Evolutionary conservation across 2,113 vertebrate genomes (phyloP), one percentile per base, ranked within the genome.

Genomic region (Gopherus flavomarginatus): DNA sequence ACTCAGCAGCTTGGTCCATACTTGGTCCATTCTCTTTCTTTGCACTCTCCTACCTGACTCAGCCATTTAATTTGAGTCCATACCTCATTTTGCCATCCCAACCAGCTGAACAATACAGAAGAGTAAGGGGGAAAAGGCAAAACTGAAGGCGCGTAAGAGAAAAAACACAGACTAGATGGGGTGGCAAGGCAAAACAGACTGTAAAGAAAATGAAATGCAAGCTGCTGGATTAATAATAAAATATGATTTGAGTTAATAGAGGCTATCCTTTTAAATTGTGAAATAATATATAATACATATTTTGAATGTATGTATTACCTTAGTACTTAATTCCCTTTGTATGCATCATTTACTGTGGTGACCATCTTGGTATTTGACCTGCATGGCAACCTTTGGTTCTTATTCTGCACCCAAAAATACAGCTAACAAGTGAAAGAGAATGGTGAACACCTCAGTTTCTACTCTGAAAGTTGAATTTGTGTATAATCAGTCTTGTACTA

Each of bases 371-470:
- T 90, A 92, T 92, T 92, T 57, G 72, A 80, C 27, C 5, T 95
- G 53, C 62, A 94, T 72, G 95, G 87, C 88, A 91, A 86, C 87
- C 59, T 87, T n/a, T 91, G 79, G 86, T 94, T 89, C 85, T 91
- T 87, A 92, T 86, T 94, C 89, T 96, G 87, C 85, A 94, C 85
- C 69, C 91, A 54, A 91, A 85, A 49, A 92, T 93, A 87, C 19
- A 0, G 12, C 9, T 93, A 89, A 94, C 96, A 21, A 95, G 0
- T 65, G 50, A 29, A 96, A 97, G 57, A 93, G 92, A 96, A 65
- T 38, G 96, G 91, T 49, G 35, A 87, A 95, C 93, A 93, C 92
- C 93, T 95, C 92, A 97, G 94, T 86, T 69, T 97, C 94, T 95
- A 96, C 95, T 96, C 91, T 96, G 95, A 91, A 85, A 65, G 27